These are phyloP conservation scores for Chloromyia formosa DNA, from an alignment of 2,888 invertebrate species.

Conservation along the genomic window DNA sequence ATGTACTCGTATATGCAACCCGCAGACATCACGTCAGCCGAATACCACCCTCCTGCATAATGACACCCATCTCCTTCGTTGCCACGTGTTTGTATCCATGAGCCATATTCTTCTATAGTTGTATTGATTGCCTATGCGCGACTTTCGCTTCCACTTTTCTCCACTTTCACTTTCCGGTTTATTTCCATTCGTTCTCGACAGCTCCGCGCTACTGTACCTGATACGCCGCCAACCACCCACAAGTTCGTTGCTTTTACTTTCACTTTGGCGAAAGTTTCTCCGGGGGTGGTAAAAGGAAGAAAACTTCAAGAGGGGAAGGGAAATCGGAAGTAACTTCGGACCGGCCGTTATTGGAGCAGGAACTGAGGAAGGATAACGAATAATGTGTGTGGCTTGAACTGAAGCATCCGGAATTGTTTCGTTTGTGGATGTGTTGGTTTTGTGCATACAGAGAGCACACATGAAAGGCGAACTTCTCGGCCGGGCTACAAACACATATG, in stretches of 20 bases:
- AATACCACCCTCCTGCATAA: constrained; percentile 15
- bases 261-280: constrained; percentile 25
- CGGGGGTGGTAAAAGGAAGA: not conserved
- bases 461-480: constrained; percentile 8
- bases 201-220: not conserved
- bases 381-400: constrained; percentile 8
- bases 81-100: constrained; percentile 24
- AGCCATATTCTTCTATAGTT: not conserved
- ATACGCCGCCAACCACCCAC: not conserved
- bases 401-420: constrained; percentile 28
- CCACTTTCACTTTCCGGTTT: constrained; percentile 39
- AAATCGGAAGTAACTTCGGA: constrained; percentile 18
- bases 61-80: constrained; percentile 11
- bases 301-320: not conserved
- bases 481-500: not conserved
- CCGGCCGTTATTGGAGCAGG: constrained; percentile 23
- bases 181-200: constrained; percentile 6
- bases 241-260: not conserved
- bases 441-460: constrained; percentile 32
- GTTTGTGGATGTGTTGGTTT: constrained; percentile 18
- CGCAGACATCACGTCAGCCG: not conserved
- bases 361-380: constrained; percentile 24
- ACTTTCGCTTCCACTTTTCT: constrained; percentile 34
- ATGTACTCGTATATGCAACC: constrained; percentile 26
- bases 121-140: constrained; percentile 41